These are phyloP conservation scores for Balaeniceps rex DNA, from an alignment of 2,113 vertebrate species.

Conservation along the genomic window DNA sequence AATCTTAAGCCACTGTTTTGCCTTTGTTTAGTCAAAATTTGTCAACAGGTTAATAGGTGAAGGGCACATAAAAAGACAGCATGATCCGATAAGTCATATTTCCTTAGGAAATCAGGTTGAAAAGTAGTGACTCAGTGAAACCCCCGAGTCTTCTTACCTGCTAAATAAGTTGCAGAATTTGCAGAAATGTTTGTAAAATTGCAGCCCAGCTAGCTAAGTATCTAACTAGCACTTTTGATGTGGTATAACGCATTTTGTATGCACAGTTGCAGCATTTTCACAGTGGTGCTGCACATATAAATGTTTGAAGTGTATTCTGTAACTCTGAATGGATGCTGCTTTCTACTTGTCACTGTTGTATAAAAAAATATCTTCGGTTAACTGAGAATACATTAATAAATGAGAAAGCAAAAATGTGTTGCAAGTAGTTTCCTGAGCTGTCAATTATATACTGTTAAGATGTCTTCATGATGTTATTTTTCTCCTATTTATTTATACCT, in stretches of 20 bases:
- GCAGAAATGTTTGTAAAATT: neutral
- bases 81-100: neutral
- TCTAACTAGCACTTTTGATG: neutral
- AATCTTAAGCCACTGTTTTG: neutral
- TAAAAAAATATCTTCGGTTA: neutral
- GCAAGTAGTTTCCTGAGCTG: neutral
- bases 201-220: neutral
- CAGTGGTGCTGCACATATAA: neutral
- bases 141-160: neutral
- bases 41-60: neutral
- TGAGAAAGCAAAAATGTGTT: neutral
- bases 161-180: neutral
- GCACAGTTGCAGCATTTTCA: neutral
- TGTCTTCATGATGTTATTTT: neutral
- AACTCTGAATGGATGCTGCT: neutral
- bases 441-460: neutral
- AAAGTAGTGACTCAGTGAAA: neutral
- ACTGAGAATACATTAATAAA: neutral
- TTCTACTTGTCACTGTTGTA: neutral
- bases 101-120: neutral
- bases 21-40: neutral
- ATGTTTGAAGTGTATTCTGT: neutral
- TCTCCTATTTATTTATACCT: neutral
- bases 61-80: neutral
- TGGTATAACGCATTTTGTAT: neutral